Conservation (phyloP, 2,113 vertebrate species). For the Diphyllodes magnificus region DNA sequence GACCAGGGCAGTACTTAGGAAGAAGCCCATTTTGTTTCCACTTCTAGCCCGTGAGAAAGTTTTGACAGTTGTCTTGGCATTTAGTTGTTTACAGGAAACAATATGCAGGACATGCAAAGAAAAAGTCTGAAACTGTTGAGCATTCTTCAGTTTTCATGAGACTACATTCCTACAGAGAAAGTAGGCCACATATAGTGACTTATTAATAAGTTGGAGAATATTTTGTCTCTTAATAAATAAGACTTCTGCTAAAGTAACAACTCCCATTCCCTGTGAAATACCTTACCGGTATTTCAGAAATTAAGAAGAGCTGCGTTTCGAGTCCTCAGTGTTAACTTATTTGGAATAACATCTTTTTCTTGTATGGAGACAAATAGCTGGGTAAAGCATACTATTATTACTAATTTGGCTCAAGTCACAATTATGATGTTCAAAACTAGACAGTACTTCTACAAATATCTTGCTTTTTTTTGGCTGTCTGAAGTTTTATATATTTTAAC, state of each 20-base stretch:
- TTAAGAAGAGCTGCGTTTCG: neutral
- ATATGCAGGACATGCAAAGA: neutral
- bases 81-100: neutral
- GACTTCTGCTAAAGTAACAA: neutral
- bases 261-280: neutral
- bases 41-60: neutral
- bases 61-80: neutral
- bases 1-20: neutral
- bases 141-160: neutral
- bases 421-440: constrained; percentile 7
- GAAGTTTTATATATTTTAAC: constrained; percentile 57
- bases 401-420: neutral
- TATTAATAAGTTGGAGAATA: neutral
- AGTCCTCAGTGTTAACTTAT: neutral
- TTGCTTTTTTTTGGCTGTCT: constrained; percentile 21
- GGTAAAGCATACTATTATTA: neutral
- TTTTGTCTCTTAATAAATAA: neutral
- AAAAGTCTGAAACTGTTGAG: neutral
- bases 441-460: constrained; percentile 20
- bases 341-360: neutral
- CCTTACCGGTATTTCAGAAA: neutral
- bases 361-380: neutral
- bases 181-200: neutral
- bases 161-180: neutral
- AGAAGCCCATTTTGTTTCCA: neutral